phyloP scores from a whole-genome alignment of 2,113 vertebrate species.

The Cyphomyrus plagiostoma region DNA sequence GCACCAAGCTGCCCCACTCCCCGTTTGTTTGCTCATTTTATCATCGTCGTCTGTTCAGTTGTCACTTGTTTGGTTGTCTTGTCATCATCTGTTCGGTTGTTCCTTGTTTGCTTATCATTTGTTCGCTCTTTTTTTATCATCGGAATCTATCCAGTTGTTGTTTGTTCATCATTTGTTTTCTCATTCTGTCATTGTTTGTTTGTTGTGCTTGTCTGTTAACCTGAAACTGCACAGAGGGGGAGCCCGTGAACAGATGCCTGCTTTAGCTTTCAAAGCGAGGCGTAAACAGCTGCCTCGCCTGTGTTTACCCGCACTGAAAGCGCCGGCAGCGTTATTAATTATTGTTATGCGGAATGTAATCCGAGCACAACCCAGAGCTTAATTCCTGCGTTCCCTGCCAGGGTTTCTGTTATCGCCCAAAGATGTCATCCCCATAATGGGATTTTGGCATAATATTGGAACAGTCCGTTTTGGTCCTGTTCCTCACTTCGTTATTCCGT shows the following conservation, averaged over 20 bases:
- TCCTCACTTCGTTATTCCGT: slow-evolving; percentile 3
- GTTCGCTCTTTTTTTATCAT: slow-evolving; percentile 25
- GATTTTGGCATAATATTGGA: not conserved
- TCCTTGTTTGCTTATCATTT: not conserved
- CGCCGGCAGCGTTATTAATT: slow-evolving; percentile 5
- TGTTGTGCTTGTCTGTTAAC: slow-evolving; percentile 57
- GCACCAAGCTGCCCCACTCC: not conserved
- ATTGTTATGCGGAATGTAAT: slow-evolving; percentile 29
- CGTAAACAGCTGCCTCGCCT: slow-evolving; percentile 51
- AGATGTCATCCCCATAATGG: slow-evolving; percentile 27
- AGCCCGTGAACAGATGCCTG: slow-evolving; percentile 30
- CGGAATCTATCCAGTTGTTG: slow-evolving; percentile 34
- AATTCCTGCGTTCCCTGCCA: slow-evolving; percentile 21
- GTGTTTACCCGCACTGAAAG: slow-evolving; percentile 54
- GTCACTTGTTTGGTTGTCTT: slow-evolving; percentile 23
- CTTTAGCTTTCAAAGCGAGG: slow-evolving; percentile 42
- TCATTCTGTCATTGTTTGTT: slow-evolving; percentile 34
- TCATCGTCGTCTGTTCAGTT: not conserved
- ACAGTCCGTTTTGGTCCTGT: not conserved
- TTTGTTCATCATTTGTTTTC: slow-evolving; percentile 23
- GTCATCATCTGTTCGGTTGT: slow-evolving; percentile 36
- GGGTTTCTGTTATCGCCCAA: not conserved
- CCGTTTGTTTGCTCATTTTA: not conserved
- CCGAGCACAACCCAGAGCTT: slow-evolving; percentile 22
- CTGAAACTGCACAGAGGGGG: slow-evolving; percentile 32